Conservation (phyloP, 2,888 invertebrate species). For the Cremastinae sp. region DNA sequence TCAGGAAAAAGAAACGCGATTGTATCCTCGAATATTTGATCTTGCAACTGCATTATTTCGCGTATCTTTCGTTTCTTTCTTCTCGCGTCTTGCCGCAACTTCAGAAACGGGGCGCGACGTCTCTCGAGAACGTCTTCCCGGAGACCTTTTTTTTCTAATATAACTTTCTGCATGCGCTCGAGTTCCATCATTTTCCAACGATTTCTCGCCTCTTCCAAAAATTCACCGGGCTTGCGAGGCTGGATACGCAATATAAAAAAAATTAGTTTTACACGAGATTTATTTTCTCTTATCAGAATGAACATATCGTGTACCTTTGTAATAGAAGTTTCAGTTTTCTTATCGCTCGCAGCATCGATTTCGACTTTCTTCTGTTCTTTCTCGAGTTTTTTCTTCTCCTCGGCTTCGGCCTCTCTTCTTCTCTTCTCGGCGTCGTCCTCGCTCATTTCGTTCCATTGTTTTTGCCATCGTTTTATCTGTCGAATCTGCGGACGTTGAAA, state of each 20-base stretch:
- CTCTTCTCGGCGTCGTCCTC: conserved; percentile 79
- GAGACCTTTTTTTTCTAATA: conserved; percentile 85
- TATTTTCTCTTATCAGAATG: not conserved
- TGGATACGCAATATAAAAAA: conserved; percentile 37
- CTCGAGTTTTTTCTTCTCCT: conserved; percentile 80
- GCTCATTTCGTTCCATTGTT: conserved; percentile 82
- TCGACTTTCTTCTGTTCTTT: conserved; percentile 74
- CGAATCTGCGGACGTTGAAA: conserved; percentile 79
- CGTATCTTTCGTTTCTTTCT: conserved; percentile 83
- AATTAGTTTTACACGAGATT: not conserved
- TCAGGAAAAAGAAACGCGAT: conserved; percentile 84
- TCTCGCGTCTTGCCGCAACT: conserved; percentile 82
- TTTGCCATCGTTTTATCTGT: conserved; percentile 85
- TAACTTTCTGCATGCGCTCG: conserved; percentile 84
- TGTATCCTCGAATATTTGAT: conserved; percentile 85
- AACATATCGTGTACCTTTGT: conserved; percentile 40
- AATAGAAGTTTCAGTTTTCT: conserved; percentile 58
- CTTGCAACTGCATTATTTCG: conserved; percentile 83
- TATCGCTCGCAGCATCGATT: conserved; percentile 75
- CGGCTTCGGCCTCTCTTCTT: conserved; percentile 80
- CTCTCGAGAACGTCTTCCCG: conserved; percentile 83
- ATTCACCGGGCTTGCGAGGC: conserved; percentile 65
- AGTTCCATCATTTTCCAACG: conserved; percentile 85
- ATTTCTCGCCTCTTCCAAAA: conserved; percentile 80
- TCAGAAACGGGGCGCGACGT: conserved; percentile 83